Conservation (phyloP, 1,140 invertebrate genomes). For the Spodoptera frugiperda region DNA sequence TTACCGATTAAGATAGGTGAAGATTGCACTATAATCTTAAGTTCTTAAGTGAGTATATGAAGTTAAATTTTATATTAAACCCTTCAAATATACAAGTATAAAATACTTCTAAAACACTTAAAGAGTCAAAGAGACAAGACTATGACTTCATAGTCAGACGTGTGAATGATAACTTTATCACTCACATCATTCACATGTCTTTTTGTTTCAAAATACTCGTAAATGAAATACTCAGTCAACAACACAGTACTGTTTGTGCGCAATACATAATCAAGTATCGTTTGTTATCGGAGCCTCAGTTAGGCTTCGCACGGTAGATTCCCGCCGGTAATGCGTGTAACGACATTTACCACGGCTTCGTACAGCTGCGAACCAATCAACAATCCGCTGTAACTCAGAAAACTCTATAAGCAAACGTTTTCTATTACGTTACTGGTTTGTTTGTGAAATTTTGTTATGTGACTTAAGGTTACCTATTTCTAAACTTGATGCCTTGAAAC, state of each 20-base stretch:
- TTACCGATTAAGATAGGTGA: too few relatives aligned
- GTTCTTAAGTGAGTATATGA: too few relatives aligned
- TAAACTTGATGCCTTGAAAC: too few relatives aligned
- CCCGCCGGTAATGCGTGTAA: slow-evolving; percentile 33
- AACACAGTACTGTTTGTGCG: background rate
- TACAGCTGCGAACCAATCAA: slow-evolving; percentile 26
- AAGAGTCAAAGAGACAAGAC: too few relatives aligned
- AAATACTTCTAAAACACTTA: too few relatives aligned
- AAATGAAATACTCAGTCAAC: too few relatives aligned
- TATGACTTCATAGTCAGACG: too few relatives aligned
- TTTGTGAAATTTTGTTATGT: background rate
- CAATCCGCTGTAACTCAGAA: background rate
- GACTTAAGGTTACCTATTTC: background rate
- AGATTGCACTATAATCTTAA: too few relatives aligned
- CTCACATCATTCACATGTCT: background rate
- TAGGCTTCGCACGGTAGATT: slow-evolving; percentile 41
- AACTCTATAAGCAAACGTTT: background rate
- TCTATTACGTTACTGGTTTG: background rate
- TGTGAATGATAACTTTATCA: too few relatives aligned
- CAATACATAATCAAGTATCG: background rate
- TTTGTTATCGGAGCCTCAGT: slow-evolving; percentile 20
- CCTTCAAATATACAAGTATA: too few relatives aligned
- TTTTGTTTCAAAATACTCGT: too few relatives aligned
- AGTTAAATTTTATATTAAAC: too few relatives aligned
- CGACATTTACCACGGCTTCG: slow-evolving; percentile 32